phyloP scores from a whole-genome alignment of 2,888 invertebrate species.

The Agrotis clavis region DNA sequence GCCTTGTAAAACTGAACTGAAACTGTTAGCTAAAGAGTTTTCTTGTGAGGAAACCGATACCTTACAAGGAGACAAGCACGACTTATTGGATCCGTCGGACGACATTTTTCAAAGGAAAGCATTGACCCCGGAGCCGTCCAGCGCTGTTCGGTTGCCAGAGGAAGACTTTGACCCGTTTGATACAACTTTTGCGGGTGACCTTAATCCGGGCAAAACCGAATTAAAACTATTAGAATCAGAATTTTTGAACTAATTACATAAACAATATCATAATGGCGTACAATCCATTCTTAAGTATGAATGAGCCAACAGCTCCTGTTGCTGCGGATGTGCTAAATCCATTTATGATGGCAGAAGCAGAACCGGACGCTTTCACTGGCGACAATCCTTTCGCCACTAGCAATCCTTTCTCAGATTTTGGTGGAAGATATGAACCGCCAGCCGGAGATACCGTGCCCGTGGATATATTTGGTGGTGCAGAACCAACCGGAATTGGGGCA shows the following conservation, averaged over 20 bases:
- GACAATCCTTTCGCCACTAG: slow-evolving; percentile 95
- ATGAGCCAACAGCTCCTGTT: slow-evolving; percentile 91
- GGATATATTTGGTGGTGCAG: slow-evolving; percentile 84
- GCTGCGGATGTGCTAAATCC: slow-evolving; percentile 92
- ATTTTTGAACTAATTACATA: slow-evolving; percentile 81
- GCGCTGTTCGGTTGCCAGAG: slow-evolving; percentile 73
- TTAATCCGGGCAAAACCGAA: slow-evolving; percentile 95
- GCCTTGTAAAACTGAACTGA: slow-evolving; percentile 95
- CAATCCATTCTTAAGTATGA: slow-evolving; percentile 95
- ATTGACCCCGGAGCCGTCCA: slow-evolving; percentile 92
- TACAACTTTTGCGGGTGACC: slow-evolving; percentile 94
- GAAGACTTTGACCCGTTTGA: slow-evolving; percentile 95
- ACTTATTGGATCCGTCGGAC: slow-evolving; percentile 88
- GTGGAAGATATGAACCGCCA: slow-evolving; percentile 81
- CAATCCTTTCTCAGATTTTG: slow-evolving; percentile 93
- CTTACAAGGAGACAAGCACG: slow-evolving; percentile 81
- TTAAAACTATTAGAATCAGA: slow-evolving; percentile 95
- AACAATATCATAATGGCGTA: slow-evolving; percentile 90
- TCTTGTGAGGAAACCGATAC: slow-evolving; percentile 87
- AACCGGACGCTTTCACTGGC: slow-evolving; percentile 73
- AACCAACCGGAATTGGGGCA: slow-evolving; percentile 80
- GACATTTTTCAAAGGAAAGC: slow-evolving; percentile 93
- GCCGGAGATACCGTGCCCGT: slow-evolving; percentile 84
- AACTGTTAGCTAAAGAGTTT: slow-evolving; percentile 94
- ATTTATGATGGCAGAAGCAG: slow-evolving; percentile 91